Percentiles rank a stretch among this genome's conserved stretches.
These are phyloP conservation scores for Drosophila sordidapex DNA, from an alignment of 2,888 invertebrate species.

Conservation along the genomic window DNA sequence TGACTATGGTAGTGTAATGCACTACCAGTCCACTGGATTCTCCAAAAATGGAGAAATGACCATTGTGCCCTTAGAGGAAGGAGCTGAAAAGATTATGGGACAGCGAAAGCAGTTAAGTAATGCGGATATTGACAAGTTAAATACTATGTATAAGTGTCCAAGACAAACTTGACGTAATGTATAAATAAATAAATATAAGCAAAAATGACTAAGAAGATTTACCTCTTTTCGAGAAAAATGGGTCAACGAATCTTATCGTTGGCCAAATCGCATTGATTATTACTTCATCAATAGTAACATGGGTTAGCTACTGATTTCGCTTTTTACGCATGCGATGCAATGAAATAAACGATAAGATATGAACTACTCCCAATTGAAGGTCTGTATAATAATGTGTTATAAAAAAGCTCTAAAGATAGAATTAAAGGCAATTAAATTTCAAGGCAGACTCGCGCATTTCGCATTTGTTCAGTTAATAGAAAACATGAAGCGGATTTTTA, in stretches of 20 bases:
- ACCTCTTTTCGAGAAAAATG: constrained; percentile 86
- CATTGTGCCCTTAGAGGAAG: too few relatives aligned
- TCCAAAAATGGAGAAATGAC: too few relatives aligned
- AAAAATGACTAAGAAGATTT: neutral
- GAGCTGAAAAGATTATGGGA: constrained; percentile 34
- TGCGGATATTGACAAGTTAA: constrained; percentile 78
- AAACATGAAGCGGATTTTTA: constrained; percentile 22
- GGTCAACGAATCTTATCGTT: constrained; percentile 85
- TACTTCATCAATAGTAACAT: constrained; percentile 83
- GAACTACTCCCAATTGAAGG: too few relatives aligned
- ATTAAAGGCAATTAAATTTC: neutral
- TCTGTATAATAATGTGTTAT: neutral
- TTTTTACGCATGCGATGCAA: neutral
- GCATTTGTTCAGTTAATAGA: neutral
- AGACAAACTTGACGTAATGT: constrained; percentile 1
- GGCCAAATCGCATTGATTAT: constrained; percentile 86
- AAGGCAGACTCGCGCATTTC: neutral
- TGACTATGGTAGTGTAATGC: too few relatives aligned
- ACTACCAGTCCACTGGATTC: too few relatives aligned
- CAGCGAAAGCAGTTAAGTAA: constrained; percentile 74
- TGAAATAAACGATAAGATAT: constrained; percentile 20
- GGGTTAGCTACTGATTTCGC: too few relatives aligned
- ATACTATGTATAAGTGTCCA: constrained; percentile 80
- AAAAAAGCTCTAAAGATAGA: constrained; percentile 48
- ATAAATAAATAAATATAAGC: constrained; percentile 5